Evolutionary conservation across 2,888 invertebrate species (phyloP), one percentile per base, ranked within the genome.

Genomic region (Ditula angustiorana): DNA sequence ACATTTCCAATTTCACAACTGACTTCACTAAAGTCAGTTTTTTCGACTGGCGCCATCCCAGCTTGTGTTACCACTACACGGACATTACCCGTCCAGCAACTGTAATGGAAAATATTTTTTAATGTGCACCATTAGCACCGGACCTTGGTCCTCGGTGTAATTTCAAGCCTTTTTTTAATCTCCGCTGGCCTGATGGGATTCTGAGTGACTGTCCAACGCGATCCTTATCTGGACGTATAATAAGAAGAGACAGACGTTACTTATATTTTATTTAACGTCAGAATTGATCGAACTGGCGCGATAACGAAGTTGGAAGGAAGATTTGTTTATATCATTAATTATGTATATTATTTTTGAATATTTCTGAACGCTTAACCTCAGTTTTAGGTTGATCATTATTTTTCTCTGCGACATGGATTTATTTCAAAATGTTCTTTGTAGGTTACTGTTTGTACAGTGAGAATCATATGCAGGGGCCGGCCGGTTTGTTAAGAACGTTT

Each of bases 231-330:
- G 73, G 68, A 72, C 78, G 86, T 80, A 88, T 91, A 92, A 92
- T 91, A 92, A 89, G 87, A 90, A 86, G 87, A 90, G 90, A 91
- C 90, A 89, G 90, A 91, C 90, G 84, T 90, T 83, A 87, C 89
- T 90, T 92, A 92, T 88, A 92, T 90, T 91, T 92, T 90, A 91
- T 91, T 90, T 87, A 89, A 90, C 81, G 86, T 90, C 90, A 86
- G 83, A 82, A 80, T 82, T 87, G 92, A 92, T 92, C 88, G 84
- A 90, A 87, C 78, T 86, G 83, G 77, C 77, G 69, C 74, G 92
- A 92, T 92, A 92, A 90, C 80, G 76, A 74, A 59, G 74, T 75
- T 76, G 75, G 77, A 79, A 82, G 74, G 81, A 80, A 86, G 85
- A 87, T 92, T 90, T 89, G 88, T 90, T 90, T 90, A 77, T 83